Percentiles rank a stretch among this genome's conserved stretches.
Conservation (phyloP, 2,888 invertebrate genomes). For the Ophion ellenae region DNA sequence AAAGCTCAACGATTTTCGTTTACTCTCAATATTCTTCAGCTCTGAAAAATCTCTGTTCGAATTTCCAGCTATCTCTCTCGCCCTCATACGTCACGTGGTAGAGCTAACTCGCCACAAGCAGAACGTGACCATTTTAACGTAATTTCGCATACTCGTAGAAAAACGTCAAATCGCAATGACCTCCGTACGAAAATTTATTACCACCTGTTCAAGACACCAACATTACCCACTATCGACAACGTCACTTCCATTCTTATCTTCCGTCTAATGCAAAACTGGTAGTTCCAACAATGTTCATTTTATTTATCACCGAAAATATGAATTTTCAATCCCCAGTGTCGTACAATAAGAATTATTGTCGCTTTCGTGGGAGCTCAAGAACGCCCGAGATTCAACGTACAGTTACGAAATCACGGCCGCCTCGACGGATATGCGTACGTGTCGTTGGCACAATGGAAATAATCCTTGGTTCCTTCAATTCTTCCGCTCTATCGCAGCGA, state of each 20-base stretch:
- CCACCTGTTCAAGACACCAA: background rate
- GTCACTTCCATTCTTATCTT: background rate
- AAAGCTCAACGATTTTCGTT: too few relatives aligned
- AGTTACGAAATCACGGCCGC: background rate
- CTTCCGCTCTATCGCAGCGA: slow-evolving; percentile 30
- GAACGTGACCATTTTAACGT: background rate
- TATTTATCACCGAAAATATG: slow-evolving; percentile 63
- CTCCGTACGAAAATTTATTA: background rate
- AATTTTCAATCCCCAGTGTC: slow-evolving; percentile 44
- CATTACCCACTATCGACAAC: background rate
- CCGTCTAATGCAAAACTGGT: background rate
- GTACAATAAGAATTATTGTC: slow-evolving; percentile 60
- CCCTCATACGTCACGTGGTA: too few relatives aligned
- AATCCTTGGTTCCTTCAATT: slow-evolving; percentile 30
- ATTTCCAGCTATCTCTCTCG: too few relatives aligned
- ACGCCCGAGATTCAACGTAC: slow-evolving; percentile 9
- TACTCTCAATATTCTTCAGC: too few relatives aligned
- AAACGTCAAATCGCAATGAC: background rate
- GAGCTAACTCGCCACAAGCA: background rate
- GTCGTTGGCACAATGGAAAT: slow-evolving; percentile 45
- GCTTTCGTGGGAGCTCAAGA: slow-evolving; percentile 40
- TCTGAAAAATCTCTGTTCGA: too few relatives aligned
- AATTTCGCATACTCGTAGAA: background rate
- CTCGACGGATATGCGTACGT: slow-evolving; percentile 50
- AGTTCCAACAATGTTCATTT: slow-evolving; percentile 52